Conservation (phyloP, 2,113 vertebrate genomes). For the Toxotes jaculatrix region DNA sequence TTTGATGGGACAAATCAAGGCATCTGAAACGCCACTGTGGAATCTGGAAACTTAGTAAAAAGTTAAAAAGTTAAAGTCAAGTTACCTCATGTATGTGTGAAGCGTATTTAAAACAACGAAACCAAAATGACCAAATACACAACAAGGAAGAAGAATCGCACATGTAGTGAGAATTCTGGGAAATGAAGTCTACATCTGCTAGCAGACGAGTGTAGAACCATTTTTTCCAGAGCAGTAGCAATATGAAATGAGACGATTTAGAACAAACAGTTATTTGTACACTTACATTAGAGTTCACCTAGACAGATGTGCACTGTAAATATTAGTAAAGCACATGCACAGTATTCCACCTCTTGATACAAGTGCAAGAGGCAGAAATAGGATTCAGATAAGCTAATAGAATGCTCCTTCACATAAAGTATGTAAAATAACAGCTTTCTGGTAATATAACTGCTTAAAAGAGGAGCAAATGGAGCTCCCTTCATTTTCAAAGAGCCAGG, state of each 20-base stretch:
- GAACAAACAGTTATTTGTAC: background rate
- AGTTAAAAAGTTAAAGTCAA: background rate
- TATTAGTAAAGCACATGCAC: background rate
- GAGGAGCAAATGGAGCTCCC: slow-evolving; percentile 65
- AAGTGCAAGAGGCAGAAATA: slow-evolving; percentile 1
- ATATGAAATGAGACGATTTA: slow-evolving; percentile 1
- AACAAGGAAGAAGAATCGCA: background rate
- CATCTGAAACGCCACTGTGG: background rate
- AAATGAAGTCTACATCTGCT: background rate
- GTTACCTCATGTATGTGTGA: background rate
- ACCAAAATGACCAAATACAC: background rate
- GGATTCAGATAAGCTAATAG: slow-evolving; percentile 42
- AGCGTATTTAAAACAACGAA: background rate
- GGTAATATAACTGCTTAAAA: slow-evolving; percentile 69
- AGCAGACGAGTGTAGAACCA: background rate
- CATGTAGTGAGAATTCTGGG: background rate
- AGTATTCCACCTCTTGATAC: background rate
- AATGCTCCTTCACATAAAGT: slow-evolving; percentile 42
- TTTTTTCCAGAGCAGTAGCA: background rate
- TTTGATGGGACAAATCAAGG: background rate
- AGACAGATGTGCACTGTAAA: background rate
- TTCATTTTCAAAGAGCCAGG: slow-evolving; percentile 72
- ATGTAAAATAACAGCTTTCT: slow-evolving; percentile 71
- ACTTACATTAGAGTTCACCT: background rate
- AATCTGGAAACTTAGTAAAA: background rate